phyloP scores from a whole-genome alignment of 2,113 vertebrate genomes.

The Oryzias celebensis region DNA sequence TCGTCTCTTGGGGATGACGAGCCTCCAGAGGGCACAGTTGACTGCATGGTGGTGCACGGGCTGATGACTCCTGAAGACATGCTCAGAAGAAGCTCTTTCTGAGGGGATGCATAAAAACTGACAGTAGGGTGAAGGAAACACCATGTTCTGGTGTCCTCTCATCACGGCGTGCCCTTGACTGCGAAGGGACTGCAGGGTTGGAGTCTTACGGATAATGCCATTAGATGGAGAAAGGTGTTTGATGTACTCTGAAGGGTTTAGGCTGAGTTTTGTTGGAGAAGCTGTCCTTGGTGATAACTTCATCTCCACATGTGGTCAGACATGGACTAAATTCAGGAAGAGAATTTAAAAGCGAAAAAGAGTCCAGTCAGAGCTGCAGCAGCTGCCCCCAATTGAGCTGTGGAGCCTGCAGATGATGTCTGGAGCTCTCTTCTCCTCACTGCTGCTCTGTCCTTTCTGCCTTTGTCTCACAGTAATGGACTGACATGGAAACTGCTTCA shows the following conservation, averaged over 20 bases:
- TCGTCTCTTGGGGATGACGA: slow-evolving; percentile 36
- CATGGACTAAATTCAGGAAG: slow-evolving; percentile 88
- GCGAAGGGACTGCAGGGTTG: slow-evolving; percentile 86
- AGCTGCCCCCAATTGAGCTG: slow-evolving; percentile 86
- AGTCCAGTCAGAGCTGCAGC: slow-evolving; percentile 89
- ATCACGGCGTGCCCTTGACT: slow-evolving; percentile 87
- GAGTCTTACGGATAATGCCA: slow-evolving; percentile 96
- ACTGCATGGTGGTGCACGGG: slow-evolving; percentile 35
- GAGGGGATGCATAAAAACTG: slow-evolving; percentile 37
- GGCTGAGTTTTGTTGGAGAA: slow-evolving; percentile 88
- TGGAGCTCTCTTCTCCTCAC: slow-evolving; percentile 94
- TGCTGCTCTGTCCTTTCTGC: slow-evolving; percentile 89
- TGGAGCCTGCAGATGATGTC: slow-evolving; percentile 85
- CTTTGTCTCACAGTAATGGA: slow-evolving; percentile 81
- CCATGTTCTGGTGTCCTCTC: slow-evolving; percentile 64
- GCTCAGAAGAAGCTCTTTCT: slow-evolving; percentile 9
- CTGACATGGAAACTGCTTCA: slow-evolving; percentile 85
- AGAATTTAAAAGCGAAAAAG: slow-evolving; percentile 87
- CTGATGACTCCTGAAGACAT: slow-evolving; percentile 10
- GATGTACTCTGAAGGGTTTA: slow-evolving; percentile 83
- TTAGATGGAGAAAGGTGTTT: slow-evolving; percentile 94
- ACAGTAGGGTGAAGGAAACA: slow-evolving; percentile 15
- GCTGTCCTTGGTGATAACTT: slow-evolving; percentile 99
- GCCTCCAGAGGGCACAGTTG: slow-evolving; percentile 74
- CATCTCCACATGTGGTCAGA: slow-evolving; percentile 96